A percentile compares a stretch with the other conserved stretches of the same genome.
phyloP scores from a whole-genome alignment of 1,140 invertebrate species.

The Danaus plexippus region DNA sequence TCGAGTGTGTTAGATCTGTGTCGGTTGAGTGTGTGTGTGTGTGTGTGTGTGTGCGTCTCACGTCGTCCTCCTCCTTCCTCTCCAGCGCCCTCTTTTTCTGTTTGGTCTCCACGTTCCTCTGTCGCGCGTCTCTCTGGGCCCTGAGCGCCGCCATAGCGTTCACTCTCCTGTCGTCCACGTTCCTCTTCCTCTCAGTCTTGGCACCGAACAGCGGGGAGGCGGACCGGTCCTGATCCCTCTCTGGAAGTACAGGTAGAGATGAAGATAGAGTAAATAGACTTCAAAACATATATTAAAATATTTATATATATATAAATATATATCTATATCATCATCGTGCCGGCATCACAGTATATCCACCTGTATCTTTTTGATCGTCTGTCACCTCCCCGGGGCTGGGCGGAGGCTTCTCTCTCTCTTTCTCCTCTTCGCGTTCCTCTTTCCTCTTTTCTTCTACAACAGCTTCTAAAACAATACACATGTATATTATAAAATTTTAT shows the following conservation, averaged over 20 bases:
- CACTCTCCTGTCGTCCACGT: constrained; percentile 91
- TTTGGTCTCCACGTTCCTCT: constrained; percentile 67
- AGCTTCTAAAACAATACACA: background rate
- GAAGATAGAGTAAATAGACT: background rate
- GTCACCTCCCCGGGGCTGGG: constrained; percentile 52
- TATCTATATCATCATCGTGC: background rate
- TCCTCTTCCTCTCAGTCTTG: constrained; percentile 90
- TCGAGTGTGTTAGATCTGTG: no score
- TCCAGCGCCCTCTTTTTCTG: constrained; percentile 36
- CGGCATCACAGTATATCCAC: constrained; percentile 18
- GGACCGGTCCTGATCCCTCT: constrained; percentile 34
- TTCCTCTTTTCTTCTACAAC: constrained; percentile 36
- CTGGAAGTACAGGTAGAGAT: constrained; percentile 15
- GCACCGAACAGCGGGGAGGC: constrained; percentile 46
- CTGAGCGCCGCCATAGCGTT: constrained; percentile 93
- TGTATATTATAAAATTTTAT: no score
- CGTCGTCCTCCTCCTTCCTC: constrained; percentile 44
- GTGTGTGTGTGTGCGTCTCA: constrained; percentile 33
- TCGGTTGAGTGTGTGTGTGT: no score
- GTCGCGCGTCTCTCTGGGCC: constrained; percentile 85
- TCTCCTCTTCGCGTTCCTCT: constrained; percentile 69
- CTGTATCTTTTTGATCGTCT: constrained; percentile 50
- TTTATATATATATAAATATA: constrained; percentile 1
- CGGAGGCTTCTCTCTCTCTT: constrained; percentile 64
- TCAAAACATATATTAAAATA: constrained; percentile 1